These are phyloP conservation scores for Hydrophis major DNA, from an alignment of 2,797 vertebrate species.

Conservation along the genomic window DNA sequence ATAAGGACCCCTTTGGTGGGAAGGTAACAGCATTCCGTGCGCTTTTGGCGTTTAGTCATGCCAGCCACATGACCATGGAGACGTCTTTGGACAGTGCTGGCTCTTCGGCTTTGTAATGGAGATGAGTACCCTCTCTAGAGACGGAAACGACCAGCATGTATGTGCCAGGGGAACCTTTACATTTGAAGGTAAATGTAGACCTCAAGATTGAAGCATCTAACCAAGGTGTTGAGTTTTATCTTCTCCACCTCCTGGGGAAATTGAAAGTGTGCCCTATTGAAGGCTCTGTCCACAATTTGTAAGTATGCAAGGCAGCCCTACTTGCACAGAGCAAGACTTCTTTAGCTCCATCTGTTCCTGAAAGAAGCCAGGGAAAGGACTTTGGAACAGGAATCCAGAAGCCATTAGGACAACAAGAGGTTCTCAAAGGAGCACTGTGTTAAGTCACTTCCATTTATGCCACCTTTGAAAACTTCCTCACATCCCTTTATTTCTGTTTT, in stretches of 20 bases:
- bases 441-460: background rate
- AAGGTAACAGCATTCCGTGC: too few relatives aligned
- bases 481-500: background rate
- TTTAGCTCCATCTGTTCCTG: background rate
- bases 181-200: background rate
- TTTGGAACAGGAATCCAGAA: background rate
- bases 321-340: background rate
- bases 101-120: too few relatives aligned
- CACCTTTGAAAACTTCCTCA: background rate
- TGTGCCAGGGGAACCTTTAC: too few relatives aligned
- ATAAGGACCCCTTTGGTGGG: too few relatives aligned
- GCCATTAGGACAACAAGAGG: background rate
- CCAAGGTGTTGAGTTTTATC: background rate
- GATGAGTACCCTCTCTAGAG: too few relatives aligned
- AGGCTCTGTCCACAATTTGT: background rate
- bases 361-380: background rate
- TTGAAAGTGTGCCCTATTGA: background rate
- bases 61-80: too few relatives aligned
- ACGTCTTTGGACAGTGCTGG: too few relatives aligned
- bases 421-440: background rate
- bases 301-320: background rate
- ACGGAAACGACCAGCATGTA: too few relatives aligned
- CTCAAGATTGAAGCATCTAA: background rate
- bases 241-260: background rate
- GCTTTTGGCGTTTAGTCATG: too few relatives aligned